Evolutionary conservation across 2,888 invertebrate species (phyloP), one percentile per base, ranked within the genome.

Genomic region (Hypercompe scribonia): DNA sequence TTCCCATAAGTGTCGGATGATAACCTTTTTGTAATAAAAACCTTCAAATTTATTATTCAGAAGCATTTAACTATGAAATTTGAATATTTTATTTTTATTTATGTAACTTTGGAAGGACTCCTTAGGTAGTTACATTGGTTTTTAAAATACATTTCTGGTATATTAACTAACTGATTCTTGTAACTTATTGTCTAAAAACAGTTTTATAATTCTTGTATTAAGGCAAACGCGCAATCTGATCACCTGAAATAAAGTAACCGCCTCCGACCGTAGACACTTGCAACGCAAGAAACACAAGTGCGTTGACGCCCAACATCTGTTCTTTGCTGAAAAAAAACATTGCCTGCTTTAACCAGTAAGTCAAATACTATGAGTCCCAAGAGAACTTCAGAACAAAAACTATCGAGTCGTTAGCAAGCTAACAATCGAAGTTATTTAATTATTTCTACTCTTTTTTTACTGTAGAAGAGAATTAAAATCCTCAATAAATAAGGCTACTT

Each of bases 1-100:
- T 87, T 87, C 82, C 77, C 81, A 81, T 84, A 85, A 83, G 76
- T 77, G 74, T 83, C 76, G 71, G 80, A 74, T 79, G 83, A 79
- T 77, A 71, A 58, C 33, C 1, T 68, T 76, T 84, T 78, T 72
- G 24, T 65, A 65, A 72, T 66, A 83, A 84, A 72, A 84, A 78
- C 64, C 15, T 68, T 28, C 8, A 34, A 74, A 74, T 83, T 81
- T 78, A 83, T 83, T 78, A 77, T 83, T 74, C 70, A 61, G 65
- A 65, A 71, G 70, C 72, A 70, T 71, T 76, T 76, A 42, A 73
- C 54, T 70, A 70, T 71, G 68, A 74, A 70, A 42, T 69, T 70
- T 74, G 70, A 67, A 69, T 70, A 71, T 78, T 76, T 28, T 31
- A 50, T 64, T 68, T 65, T 73, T 54, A 58, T 36, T 58, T 58